A percentile compares a stretch with the other conserved stretches of the same genome.
These are phyloP conservation scores for Aldrovandia affinis DNA, from an alignment of 2,797 vertebrate genomes.

Conservation along the genomic window DNA sequence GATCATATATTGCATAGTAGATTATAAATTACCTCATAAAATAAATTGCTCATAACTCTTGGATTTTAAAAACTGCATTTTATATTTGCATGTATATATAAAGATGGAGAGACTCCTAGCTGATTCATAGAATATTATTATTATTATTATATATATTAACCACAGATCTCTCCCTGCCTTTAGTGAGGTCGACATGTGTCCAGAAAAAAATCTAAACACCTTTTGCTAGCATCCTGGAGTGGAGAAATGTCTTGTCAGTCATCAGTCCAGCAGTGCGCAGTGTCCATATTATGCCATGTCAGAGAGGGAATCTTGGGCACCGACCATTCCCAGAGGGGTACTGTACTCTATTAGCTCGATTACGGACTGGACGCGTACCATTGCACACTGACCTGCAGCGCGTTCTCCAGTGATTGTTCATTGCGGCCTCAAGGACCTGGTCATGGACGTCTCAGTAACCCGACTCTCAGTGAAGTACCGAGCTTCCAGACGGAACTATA, in stretches of 20 bases:
- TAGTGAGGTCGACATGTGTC: background rate
- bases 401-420: background rate
- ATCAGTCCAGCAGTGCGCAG: background rate
- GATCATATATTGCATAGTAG: background rate
- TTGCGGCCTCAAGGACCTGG: slow-evolving; percentile 49
- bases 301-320: background rate
- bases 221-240: background rate
- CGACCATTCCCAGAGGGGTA: background rate
- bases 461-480: slow-evolving; percentile 55
- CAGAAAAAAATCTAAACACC: background rate
- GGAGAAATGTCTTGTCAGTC: background rate
- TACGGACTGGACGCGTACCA: background rate
- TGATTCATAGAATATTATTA: background rate
- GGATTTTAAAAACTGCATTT: background rate
- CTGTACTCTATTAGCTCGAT: background rate
- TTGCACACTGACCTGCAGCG: background rate
- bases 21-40: background rate
- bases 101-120: background rate
- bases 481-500: slow-evolving; percentile 41
- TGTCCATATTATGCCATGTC: background rate
- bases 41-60: background rate
- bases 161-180: background rate
- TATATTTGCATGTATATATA: background rate
- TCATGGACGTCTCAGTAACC: slow-evolving; percentile 64
- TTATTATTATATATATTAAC: too few relatives aligned